A percentile compares a stretch with the other conserved stretches of the same genome.
phyloP scores from a whole-genome alignment of 2,888 invertebrate genomes.

The Schizaphis graminum region DNA sequence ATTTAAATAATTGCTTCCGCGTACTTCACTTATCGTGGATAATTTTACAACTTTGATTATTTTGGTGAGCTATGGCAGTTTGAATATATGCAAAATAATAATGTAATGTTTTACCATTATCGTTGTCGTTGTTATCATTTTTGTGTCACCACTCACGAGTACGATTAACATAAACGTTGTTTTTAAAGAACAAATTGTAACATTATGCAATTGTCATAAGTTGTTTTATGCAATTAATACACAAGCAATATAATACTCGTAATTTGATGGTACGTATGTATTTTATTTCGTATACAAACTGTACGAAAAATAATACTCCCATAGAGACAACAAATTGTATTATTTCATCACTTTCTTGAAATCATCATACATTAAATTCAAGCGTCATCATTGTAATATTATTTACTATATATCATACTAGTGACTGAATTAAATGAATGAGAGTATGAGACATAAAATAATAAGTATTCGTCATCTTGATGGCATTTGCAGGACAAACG shows the following conservation, averaged over 20 bases:
- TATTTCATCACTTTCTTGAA: neutral
- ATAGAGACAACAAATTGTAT: neutral
- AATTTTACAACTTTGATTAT: neutral
- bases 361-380: neutral
- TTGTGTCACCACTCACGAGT: too few species aligned
- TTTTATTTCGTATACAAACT: neutral
- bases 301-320: neutral
- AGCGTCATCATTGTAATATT: neutral
- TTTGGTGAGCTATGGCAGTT: neutral
- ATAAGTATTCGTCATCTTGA: neutral
- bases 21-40: neutral
- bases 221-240: neutral
- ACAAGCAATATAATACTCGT: neutral
- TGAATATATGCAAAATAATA: neutral
- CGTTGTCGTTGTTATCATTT: neutral
- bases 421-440: neutral
- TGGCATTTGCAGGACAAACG: neutral
- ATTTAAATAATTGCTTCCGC: neutral
- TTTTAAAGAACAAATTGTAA: neutral
- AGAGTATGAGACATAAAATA: neutral
- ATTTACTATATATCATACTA: neutral
- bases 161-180: neutral
- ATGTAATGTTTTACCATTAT: neutral
- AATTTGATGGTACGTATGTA: neutral
- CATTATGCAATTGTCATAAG: neutral